Evolutionary conservation across 1,140 invertebrate species (phyloP), one percentile per base, ranked within the genome.

Genomic region (Galleria mellonella): DNA sequence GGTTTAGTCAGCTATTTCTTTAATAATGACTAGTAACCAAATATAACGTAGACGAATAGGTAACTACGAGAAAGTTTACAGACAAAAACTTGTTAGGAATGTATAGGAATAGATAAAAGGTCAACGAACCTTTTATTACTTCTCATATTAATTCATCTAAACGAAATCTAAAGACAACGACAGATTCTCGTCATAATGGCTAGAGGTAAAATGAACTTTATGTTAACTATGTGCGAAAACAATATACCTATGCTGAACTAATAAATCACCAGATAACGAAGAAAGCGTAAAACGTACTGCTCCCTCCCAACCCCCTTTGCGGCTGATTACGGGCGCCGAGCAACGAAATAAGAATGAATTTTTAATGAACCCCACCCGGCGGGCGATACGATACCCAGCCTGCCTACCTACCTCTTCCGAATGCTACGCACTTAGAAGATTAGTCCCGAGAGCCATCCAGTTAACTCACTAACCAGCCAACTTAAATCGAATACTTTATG

Each of bases 311-410:
- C 39, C 46, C 57, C 45, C 62, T 57, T 59, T 71, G 65, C 63
- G 77, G 67, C 72, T 78, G 69, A 79, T 78, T 76, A 81, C 71
- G 48, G 44, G 17, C 17, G 17, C 17, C 42, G 54, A 44, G 74
- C 65, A 70, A 63, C 72, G 65, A 82, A 82, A 74, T 74, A 82
- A 81, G 81, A 83, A 84, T 84, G 81, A 83, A 84, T 81, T 84
- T 84, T 84, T 84, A 84, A 84, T 84, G 75, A 81, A 69, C 51
- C 63, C 60, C 33, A 57, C 55, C 47, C 46, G 12, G 40, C 53
- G 43, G 47, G 57, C 48, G 42, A 48, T 37, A 11, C 35, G 35
- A 38, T 37, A 32, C 32, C 38, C 41, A 15, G 46, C 37, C 56
- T 35, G 37, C 42, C 61, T 23, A 6, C 17, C 17, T 23, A 35